A percentile compares a stretch with the other conserved stretches of the same genome.
These are phyloP conservation scores for Diuraphis noxia DNA, from an alignment of 1,140 invertebrate species.

Conservation along the genomic window DNA sequence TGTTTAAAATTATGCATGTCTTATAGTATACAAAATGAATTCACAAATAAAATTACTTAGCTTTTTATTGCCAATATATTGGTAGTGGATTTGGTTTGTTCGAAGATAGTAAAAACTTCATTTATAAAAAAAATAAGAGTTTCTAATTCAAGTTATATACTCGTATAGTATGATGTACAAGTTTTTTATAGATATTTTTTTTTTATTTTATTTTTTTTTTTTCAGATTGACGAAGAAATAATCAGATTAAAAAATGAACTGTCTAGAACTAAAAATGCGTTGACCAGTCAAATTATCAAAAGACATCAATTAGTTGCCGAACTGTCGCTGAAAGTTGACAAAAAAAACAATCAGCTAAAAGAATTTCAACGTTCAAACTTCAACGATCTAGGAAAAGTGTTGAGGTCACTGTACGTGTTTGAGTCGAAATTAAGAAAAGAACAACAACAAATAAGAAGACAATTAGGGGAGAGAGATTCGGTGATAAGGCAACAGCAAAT, in stretches of 20 bases:
- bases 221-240: conserved; percentile 66
- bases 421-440: conserved; percentile 75
- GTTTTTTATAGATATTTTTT: no score
- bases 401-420: conserved; percentile 70
- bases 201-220: conserved; percentile 48
- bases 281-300: conserved; percentile 55
- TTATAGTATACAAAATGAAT: not conserved
- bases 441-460: conserved; percentile 71
- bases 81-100: not conserved
- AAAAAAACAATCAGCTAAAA: conserved; percentile 63
- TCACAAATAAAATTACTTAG: not conserved
- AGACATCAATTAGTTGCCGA: not conserved
- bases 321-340: conserved; percentile 1
- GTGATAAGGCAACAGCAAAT: conserved; percentile 71
- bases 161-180: no score
- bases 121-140: not conserved
- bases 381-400: conserved; percentile 63
- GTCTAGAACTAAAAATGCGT: conserved; percentile 60
- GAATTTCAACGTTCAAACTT: conserved; percentile 69
- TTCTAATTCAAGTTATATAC: not conserved
- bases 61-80: not conserved
- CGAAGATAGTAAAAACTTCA: not conserved
- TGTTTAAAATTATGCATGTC: not conserved
- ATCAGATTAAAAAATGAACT: conserved; percentile 69
- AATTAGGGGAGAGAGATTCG: conserved; percentile 71